Evolutionary conservation across 2,888 invertebrate genomes (phyloP), one percentile per base, ranked within the genome.

Genomic region (Willowsia nigromaculata): DNA sequence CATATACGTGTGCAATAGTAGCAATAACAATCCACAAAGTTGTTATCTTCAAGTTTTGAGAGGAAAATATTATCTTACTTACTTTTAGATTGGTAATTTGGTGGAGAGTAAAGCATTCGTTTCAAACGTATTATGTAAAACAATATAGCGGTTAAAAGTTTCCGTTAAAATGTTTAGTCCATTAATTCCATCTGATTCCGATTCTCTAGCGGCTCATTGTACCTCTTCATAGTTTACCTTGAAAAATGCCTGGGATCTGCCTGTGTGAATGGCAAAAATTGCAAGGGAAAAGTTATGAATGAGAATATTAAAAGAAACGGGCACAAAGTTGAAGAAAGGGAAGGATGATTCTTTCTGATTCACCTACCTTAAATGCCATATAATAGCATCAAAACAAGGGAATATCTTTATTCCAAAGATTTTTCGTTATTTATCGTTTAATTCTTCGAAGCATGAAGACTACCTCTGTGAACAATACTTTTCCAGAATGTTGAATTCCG

Each of bases 21-120:
- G 62, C 65, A 86, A 86, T 65, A 53, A 71, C 62, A n/a, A 65
- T 68, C 25, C 78, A 62, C 25, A 81, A 78, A 87, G 87, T 87
- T 87, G 71, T 81, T 87, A 87, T 81, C 80, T 68, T 71, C 87
- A 68, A 25, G 53, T n/a, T 85, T 78, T 86, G 30, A 74, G 25
- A 74, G 27, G 74, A 47, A 71, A 47, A 74, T 74, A 74, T 74
- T 30, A 25, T 27, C 13, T 74, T 47, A 84, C 40, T 40, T 68
- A 43, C 37, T 50, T 47, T 71, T 59, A 76, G 59, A 56, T 43
- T 30, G 85, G 85, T 76, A 85, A 76, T 85, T 85, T 85, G 62
- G 15, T 27, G 33, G 18, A 53, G n/a, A 74, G 25, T 7, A 85
- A 68, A 33, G 30, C 27, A 65, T 33, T 30, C 37, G 27, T 47